Base-by-base conservation (phyloP, 2,113 vertebrate species). In the Ophthalmolycus amberensis region DNA sequence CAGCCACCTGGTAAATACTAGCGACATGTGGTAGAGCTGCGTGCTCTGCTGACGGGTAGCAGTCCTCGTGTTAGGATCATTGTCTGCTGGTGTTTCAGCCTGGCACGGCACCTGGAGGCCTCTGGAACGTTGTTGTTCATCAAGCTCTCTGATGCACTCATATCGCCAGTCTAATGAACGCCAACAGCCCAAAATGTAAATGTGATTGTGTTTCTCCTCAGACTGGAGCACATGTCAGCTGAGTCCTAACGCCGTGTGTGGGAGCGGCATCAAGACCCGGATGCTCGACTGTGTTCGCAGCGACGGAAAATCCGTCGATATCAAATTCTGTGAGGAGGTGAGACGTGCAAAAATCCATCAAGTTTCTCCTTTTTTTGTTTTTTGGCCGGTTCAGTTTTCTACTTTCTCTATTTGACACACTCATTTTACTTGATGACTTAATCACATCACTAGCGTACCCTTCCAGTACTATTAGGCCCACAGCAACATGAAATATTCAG, bases 181-280 rank as follows among this genome's bases (percentile, higher is more conserved):
- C 9, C 3, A 29, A 18, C 59, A 46, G n/a, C 16, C 32, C 11
- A 3, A 58, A 60, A 12, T 50, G 1, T 38, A 3, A 74, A 29
- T 59, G n/a, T 69, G 18, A 58, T 3, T 71, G 27, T 67, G 18
- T 48, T 50, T 70, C 32, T 65, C 22, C 69, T 80, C 92, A 99
- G 98, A 99, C 87, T 99, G 98, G 98, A 99, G 98, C 85, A 99
- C 98, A 0, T 99, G 98, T 88, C 98, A 99, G 94, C 95, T 99
- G 79, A 99, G 97, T 6, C 96, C 97, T 46, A 98, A 95, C 79
- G 97, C 97, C 4, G 97, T 99, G 32, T 99, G 98, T 63, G 98
- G 98, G 22, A 94, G 94, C 0, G 98, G 98, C 8, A 93, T 98
- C 91, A 98, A 98, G 94, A 99, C 98, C 5, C 94, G 98, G 88